These are phyloP conservation scores for Pelecanus crispus DNA, from an alignment of 2,113 vertebrate genomes.

Conservation along the genomic window DNA sequence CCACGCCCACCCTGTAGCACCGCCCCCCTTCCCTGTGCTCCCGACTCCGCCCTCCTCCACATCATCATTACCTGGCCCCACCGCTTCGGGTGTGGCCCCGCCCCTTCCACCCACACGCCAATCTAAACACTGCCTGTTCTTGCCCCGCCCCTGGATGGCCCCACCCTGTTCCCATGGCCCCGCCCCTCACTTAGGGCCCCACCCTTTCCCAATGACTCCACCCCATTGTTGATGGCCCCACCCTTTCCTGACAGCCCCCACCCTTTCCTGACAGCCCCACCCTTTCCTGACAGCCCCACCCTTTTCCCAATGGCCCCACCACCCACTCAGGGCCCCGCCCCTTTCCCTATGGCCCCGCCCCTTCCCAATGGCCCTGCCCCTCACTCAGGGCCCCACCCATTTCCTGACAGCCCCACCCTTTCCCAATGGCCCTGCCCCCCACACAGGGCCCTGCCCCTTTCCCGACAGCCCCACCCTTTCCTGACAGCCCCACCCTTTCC, in stretches of 20 bases:
- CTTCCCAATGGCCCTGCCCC: too few relatives aligned
- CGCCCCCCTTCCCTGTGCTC: neutral
- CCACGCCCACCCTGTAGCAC: neutral
- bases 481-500: too few relatives aligned
- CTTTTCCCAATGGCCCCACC: too few relatives aligned
- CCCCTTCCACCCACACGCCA: neutral
- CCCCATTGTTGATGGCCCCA: too few relatives aligned
- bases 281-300: neutral
- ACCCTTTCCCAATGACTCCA: neutral
- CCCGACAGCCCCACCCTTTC: too few relatives aligned
- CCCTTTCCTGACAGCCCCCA: too few relatives aligned
- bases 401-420: too few relatives aligned
- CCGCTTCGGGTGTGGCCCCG: neutral
- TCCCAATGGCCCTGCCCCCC: too few relatives aligned
- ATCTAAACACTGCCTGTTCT: neutral
- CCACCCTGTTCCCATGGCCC: neutral
- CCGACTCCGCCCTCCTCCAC: neutral
- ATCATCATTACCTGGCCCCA: rapidly evolving
- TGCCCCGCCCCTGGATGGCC: neutral
- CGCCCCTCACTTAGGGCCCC: neutral
- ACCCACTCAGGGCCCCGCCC: too few relatives aligned
- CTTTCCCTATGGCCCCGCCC: neutral
- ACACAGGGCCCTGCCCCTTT: too few relatives aligned
- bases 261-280: neutral
- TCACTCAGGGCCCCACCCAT: too few relatives aligned